Percentiles rank a stretch among this genome's conserved stretches.
phyloP scores from a whole-genome alignment of 2,888 invertebrate species.

The Brachyopa scutellaris region DNA sequence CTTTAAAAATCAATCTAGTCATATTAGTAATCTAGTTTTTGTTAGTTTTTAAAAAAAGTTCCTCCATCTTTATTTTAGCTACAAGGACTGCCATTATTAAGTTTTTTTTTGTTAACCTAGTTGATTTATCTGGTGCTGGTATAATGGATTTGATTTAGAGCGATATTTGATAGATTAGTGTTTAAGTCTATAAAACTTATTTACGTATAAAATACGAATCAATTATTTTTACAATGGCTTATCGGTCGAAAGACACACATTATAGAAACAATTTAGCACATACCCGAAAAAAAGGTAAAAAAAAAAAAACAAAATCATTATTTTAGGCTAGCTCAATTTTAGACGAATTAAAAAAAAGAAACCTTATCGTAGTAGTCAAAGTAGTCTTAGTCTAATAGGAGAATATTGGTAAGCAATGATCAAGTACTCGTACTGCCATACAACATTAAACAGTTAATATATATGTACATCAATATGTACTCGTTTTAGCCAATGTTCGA shows the following conservation, averaged over 20 bases:
- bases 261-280: constrained; percentile 9
- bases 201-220: constrained; percentile 15
- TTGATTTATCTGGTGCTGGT: neutral
- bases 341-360: neutral
- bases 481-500: constrained; percentile 16
- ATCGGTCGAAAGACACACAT: neutral
- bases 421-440: constrained; percentile 43
- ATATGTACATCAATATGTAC: constrained; percentile 6
- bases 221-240: constrained; percentile 59
- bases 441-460: constrained; percentile 1
- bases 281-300: neutral
- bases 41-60: too few relatives aligned
- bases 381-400: constrained; percentile 14
- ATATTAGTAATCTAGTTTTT: too few relatives aligned
- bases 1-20: constrained; percentile 54
- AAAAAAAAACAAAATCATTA: neutral
- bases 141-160: constrained; percentile 19
- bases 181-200: neutral
- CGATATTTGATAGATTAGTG: neutral
- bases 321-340: constrained; percentile 9
- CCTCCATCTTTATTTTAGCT: constrained; percentile 26
- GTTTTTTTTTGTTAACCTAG: neutral
- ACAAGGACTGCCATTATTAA: constrained; percentile 43
- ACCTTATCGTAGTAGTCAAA: too few relatives aligned
- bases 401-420: constrained; percentile 26